phyloP scores from a whole-genome alignment of 2,113 vertebrate genomes.

The Nibea albiflora region DNA sequence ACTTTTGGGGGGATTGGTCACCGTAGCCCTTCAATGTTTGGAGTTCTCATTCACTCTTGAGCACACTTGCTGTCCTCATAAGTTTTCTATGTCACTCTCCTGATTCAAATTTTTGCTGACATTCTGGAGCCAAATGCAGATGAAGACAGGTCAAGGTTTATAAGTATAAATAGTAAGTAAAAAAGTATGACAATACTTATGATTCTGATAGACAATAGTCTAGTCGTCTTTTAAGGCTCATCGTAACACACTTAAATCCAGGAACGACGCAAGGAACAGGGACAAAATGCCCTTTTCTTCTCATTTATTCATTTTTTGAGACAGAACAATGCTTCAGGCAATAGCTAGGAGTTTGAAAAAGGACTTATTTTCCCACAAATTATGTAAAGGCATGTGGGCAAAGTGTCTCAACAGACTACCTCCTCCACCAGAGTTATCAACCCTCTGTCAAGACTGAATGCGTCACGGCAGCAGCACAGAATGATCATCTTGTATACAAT shows the following conservation, averaged over 20 bases:
- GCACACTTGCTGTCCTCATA: no score
- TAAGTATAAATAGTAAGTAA: background rate
- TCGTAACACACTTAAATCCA: background rate
- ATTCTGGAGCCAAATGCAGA: background rate
- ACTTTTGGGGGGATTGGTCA: no score
- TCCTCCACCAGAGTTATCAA: background rate
- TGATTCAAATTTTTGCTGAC: background rate
- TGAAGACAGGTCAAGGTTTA: background rate
- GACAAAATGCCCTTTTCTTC: background rate
- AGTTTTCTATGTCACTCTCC: no score
- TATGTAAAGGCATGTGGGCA: background rate
- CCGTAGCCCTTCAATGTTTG: no score
- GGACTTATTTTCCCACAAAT: background rate
- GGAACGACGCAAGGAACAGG: background rate
- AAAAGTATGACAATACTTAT: constrained; percentile 1
- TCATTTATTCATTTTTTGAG: background rate
- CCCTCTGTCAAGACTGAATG: background rate
- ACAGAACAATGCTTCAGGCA: background rate
- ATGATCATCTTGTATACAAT: background rate
- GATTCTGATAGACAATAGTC: background rate
- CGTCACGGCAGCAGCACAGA: background rate
- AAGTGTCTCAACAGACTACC: background rate
- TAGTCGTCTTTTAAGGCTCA: background rate
- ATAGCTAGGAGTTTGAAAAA: background rate
- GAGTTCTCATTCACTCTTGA: no score